Conservation (phyloP, 2,888 invertebrate species). For the Eretmocerus hayati region DNA sequence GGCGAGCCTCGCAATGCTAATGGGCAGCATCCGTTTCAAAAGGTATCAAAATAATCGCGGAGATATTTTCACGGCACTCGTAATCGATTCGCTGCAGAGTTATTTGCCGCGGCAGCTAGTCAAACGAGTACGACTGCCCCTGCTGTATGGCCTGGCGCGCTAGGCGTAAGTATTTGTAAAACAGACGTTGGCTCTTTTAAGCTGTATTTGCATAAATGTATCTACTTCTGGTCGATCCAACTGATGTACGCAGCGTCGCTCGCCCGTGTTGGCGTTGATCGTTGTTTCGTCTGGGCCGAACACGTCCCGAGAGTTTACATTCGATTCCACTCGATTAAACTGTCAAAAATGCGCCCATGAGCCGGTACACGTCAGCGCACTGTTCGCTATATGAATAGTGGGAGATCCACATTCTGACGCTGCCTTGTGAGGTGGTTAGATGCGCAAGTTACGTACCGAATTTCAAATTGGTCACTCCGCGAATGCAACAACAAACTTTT, state of each 20-base stretch:
- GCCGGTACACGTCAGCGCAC: constrained; percentile 42
- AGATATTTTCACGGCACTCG: not conserved
- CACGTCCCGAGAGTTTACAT: constrained; percentile 38
- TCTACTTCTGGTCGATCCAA: constrained; percentile 7
- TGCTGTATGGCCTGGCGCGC: not conserved
- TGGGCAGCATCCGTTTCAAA: too few species aligned
- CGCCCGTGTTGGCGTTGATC: too few species aligned
- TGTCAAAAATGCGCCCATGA: constrained; percentile 40
- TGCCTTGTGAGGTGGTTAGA: too few species aligned
- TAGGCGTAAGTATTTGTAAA: constrained; percentile 7
- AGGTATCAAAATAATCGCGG: not conserved
- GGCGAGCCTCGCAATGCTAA: too few species aligned
- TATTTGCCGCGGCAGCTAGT: not conserved
- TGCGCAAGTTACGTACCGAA: too few species aligned
- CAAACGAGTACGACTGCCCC: not conserved
- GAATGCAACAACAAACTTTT: too few species aligned
- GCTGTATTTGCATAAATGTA: constrained; percentile 38
- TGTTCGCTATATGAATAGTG: constrained; percentile 27
- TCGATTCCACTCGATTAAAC: constrained; percentile 42
- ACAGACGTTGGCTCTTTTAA: too few species aligned
- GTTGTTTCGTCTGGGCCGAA: not conserved
- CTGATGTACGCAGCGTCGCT: not conserved
- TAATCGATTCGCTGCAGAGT: not conserved
- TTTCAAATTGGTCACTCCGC: too few species aligned
- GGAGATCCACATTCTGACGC: too few species aligned